Evolutionary conservation across 2,797 vertebrate species (phyloP).

Genomic region (Rhodeus uyekii): DNA sequence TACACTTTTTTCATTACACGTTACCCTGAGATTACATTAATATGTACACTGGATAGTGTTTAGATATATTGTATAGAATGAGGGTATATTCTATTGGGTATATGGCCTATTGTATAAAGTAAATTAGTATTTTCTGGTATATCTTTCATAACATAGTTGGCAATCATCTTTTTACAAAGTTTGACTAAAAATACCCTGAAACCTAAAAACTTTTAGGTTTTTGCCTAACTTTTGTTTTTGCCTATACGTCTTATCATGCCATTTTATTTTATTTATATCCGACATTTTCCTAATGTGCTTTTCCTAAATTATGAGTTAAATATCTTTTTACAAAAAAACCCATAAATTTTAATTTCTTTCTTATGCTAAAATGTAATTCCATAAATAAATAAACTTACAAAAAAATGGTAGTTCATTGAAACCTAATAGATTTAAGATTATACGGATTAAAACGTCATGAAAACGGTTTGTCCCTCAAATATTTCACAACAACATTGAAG

Average conservation of each 20-base stretch:
- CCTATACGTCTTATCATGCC: not conserved
- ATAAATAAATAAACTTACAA: not conserved
- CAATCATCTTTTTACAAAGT: not conserved
- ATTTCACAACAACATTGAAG: conserved; percentile 22
- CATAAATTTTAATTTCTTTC: too few relatives aligned
- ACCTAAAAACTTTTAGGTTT: not conserved
- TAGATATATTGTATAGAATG: not conserved
- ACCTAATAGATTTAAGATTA: not conserved
- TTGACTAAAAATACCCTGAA: not conserved
- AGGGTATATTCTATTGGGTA: not conserved
- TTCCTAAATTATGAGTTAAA: too few relatives aligned
- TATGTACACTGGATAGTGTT: not conserved
- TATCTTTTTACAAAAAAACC: not conserved
- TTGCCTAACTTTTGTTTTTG: not conserved
- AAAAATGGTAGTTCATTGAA: not conserved
- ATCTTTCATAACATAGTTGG: not conserved
- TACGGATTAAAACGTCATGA: not conserved
- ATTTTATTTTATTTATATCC: not conserved
- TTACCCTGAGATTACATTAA: too few relatives aligned
- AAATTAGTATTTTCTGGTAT: not conserved
- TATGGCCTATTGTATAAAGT: not conserved
- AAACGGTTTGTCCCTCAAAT: not conserved
- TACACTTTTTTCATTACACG: too few relatives aligned
- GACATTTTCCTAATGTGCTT: not conserved
- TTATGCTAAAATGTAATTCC: not conserved